These are phyloP conservation scores for Spodoptera frugiperda DNA, from an alignment of 1,140 invertebrate species.

Conservation along the genomic window DNA sequence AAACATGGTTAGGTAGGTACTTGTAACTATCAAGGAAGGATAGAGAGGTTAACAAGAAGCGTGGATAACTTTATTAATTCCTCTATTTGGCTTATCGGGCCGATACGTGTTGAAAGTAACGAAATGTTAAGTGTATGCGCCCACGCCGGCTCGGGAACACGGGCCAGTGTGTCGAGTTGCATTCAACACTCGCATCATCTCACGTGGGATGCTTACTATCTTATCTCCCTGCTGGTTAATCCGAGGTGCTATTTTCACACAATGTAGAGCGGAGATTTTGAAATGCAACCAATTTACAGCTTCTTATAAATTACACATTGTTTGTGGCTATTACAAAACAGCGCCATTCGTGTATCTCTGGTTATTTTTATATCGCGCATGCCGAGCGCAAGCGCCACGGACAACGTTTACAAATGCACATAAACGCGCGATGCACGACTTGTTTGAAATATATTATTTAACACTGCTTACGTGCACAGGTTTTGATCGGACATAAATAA, in stretches of 20 bases:
- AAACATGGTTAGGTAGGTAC: background rate
- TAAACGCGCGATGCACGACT: slow-evolving; percentile 34
- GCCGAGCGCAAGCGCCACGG: background rate
- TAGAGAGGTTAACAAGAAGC: slow-evolving; percentile 50
- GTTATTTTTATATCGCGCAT: slow-evolving; percentile 42
- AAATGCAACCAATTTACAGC: slow-evolving; percentile 51
- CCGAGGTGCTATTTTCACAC: slow-evolving; percentile 70
- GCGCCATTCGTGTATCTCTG: slow-evolving; percentile 13
- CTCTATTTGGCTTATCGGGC: slow-evolving; percentile 59
- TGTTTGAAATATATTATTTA: slow-evolving; percentile 20
- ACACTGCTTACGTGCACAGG: slow-evolving; percentile 3
- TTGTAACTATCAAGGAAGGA: slow-evolving; percentile 5
- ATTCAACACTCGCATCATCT: slow-evolving; percentile 18
- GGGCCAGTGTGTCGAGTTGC: background rate
- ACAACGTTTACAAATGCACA: slow-evolving; percentile 28
- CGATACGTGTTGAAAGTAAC: slow-evolving; percentile 74
- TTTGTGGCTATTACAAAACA: slow-evolving; percentile 37
- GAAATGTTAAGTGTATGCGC: slow-evolving; percentile 76
- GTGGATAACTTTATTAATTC: slow-evolving; percentile 68
- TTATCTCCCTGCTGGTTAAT: slow-evolving; percentile 73
- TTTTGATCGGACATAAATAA: slow-evolving; percentile 1
- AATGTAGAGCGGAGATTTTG: slow-evolving; percentile 61
- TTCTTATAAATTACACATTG: slow-evolving; percentile 33
- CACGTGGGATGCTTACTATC: slow-evolving; percentile 79
- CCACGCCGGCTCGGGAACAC: slow-evolving; percentile 59